Evolutionary conservation across 2,113 vertebrate genomes (phyloP).

Genomic region (Sorex araneus): DNA sequence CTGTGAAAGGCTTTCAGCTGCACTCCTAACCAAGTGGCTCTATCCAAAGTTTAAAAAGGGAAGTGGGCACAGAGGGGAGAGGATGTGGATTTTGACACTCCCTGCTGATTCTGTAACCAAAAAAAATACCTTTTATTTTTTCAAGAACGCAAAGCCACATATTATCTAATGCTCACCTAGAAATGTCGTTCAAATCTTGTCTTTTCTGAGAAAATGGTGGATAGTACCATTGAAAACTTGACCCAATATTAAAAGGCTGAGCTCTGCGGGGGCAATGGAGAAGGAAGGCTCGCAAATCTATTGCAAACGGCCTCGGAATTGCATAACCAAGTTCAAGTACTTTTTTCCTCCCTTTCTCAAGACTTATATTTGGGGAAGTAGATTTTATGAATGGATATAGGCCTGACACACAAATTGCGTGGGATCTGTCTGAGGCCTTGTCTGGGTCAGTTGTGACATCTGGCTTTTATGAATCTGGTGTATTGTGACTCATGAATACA

Average conservation of each 20-base stretch:
- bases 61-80: background rate
- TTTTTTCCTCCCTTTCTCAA: conserved; percentile 83
- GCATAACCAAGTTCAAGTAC: conserved; percentile 84
- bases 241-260: conserved; percentile 66
- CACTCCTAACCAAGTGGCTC: conserved; percentile 87
- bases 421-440: conserved; percentile 89
- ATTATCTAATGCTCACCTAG: conserved; percentile 82
- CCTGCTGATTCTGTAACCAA: conserved; percentile 86
- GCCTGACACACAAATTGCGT: conserved; percentile 89
- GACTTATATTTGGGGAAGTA: conserved; percentile 88
- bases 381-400: conserved; percentile 91
- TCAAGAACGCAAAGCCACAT: conserved; percentile 74
- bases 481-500: conserved; percentile 90
- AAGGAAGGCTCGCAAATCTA: conserved; percentile 75
- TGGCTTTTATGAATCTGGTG: conserved; percentile 90
- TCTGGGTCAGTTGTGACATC: conserved; percentile 92
- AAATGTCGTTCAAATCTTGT: conserved; percentile 77
- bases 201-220: conserved; percentile 47
- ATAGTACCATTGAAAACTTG: conserved; percentile 82
- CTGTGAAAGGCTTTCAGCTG: conserved; percentile 88
- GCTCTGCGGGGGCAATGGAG: background rate
- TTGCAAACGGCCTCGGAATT: conserved; percentile 84
- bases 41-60: conserved; percentile 78
- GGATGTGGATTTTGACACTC: conserved; percentile 65
- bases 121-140: conserved; percentile 62